Percentiles rank a stretch among this genome's conserved stretches.
These are phyloP conservation scores for Drosophila austrosaltans DNA, from an alignment of 2,888 invertebrate species.

Conservation along the genomic window DNA sequence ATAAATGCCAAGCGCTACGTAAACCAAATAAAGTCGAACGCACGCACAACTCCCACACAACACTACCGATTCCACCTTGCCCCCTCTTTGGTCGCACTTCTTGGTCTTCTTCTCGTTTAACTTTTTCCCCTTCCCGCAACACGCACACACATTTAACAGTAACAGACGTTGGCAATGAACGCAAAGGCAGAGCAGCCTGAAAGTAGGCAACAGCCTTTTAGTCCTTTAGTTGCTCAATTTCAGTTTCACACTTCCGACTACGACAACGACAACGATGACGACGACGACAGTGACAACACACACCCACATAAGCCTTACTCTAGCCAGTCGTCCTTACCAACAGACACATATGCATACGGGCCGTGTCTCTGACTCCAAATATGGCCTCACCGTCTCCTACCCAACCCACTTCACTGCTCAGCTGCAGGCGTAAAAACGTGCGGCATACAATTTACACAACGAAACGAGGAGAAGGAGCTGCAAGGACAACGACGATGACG, in stretches of 20 bases:
- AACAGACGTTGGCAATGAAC: slow-evolving; percentile 71
- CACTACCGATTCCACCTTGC: slow-evolving; percentile 53
- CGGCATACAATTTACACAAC: slow-evolving; percentile 74
- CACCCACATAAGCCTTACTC: slow-evolving; percentile 2
- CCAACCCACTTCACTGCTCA: slow-evolving; percentile 36
- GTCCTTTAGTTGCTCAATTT: slow-evolving; percentile 82
- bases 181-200: slow-evolving; percentile 40
- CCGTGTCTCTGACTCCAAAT: slow-evolving; percentile 21
- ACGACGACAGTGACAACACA: slow-evolving; percentile 19
- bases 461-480: slow-evolving; percentile 28
- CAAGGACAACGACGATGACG: slow-evolving; percentile 7
- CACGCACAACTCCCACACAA: slow-evolving; percentile 55
- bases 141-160: slow-evolving; percentile 74
- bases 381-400: slow-evolving; percentile 6
- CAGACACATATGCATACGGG: slow-evolving; percentile 63
- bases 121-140: slow-evolving; percentile 7
- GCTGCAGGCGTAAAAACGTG: slow-evolving; percentile 78
- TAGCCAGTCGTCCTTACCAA: background rate
- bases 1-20: slow-evolving; percentile 79
- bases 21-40: slow-evolving; percentile 79
- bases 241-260: slow-evolving; percentile 82
- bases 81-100: slow-evolving; percentile 25
- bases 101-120: background rate
- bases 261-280: slow-evolving; percentile 43
- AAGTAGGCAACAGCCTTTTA: slow-evolving; percentile 76